Percentiles rank a stretch among this genome's conserved stretches.
phyloP scores from a whole-genome alignment of 2,797 vertebrate genomes.

The Allobates femoralis region DNA sequence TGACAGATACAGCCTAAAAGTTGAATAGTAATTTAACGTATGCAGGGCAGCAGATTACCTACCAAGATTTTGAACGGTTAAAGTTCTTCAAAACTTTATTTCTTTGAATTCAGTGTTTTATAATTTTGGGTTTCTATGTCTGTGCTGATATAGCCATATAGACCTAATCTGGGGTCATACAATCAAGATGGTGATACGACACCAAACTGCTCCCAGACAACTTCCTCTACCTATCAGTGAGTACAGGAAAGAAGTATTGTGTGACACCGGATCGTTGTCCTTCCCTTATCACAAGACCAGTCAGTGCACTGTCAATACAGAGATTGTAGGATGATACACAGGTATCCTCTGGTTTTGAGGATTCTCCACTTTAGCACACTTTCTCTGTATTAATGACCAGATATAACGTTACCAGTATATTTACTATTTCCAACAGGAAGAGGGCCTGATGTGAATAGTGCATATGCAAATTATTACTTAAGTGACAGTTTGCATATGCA shows the following conservation, averaged over 20 bases:
- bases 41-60: no score
- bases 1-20: no score
- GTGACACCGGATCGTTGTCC: not conserved
- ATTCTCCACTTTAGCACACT: no score
- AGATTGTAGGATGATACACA: not conserved
- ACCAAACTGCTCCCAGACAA: not conserved
- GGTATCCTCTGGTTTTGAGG: no score
- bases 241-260: not conserved
- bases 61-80: no score
- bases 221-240: not conserved
- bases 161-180: not conserved
- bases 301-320: not conserved
- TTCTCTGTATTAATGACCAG: no score
- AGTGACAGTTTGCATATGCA: no score
- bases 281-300: not conserved
- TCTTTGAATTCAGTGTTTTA: not conserved
- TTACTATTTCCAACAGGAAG: not conserved
- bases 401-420: not conserved
- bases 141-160: not conserved
- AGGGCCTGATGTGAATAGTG: no score
- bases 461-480: no score
- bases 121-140: not conserved
- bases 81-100: no score
- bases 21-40: no score
- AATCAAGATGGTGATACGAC: not conserved